These are phyloP conservation scores for Penaeus japonicus DNA, from an alignment of 1,140 invertebrate species.

Conservation along the genomic window DNA sequence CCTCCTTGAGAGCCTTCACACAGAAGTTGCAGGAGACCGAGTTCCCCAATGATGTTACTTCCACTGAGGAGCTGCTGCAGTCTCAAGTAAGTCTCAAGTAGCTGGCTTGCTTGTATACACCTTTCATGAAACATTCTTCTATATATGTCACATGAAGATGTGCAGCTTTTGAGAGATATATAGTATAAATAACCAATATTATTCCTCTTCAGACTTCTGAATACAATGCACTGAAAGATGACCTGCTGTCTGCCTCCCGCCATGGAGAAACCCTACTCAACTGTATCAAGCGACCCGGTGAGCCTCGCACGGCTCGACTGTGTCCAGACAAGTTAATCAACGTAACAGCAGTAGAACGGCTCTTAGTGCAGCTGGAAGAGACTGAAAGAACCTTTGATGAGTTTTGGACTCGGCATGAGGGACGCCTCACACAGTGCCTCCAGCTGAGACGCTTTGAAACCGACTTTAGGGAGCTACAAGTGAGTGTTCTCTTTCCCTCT, in stretches of 20 bases:
- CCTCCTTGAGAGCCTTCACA: slow-evolving; percentile 83
- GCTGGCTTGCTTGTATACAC: too few species aligned
- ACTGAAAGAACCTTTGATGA: slow-evolving; percentile 92
- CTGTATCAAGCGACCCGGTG: slow-evolving; percentile 71
- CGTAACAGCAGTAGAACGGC: slow-evolving; percentile 90
- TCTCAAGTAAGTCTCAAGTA: slow-evolving; percentile 67
- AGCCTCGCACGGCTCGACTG: slow-evolving; percentile 24
- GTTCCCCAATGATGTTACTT: slow-evolving; percentile 83
- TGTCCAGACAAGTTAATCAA: slow-evolving; percentile 78
- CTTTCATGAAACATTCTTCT: too few species aligned
- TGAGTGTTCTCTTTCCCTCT: slow-evolving; percentile 52
- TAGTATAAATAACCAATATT: background rate
- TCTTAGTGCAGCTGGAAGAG: slow-evolving; percentile 93
- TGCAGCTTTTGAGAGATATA: too few species aligned
- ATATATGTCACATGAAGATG: background rate
- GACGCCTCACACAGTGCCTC: slow-evolving; percentile 86
- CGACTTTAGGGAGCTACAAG: slow-evolving; percentile 82
- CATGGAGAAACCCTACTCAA: slow-evolving; percentile 84
- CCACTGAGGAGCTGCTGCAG: slow-evolving; percentile 74
- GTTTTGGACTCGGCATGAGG: slow-evolving; percentile 91
- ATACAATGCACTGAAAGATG: slow-evolving; percentile 77
- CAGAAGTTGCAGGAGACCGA: slow-evolving; percentile 79
- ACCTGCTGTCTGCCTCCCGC: slow-evolving; percentile 80
- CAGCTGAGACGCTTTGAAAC: slow-evolving; percentile 89
- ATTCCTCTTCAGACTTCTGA: slow-evolving; percentile 34